These are phyloP conservation scores for Zaprionus taronus DNA, from an alignment of 1,140 invertebrate genomes.

Conservation along the genomic window DNA sequence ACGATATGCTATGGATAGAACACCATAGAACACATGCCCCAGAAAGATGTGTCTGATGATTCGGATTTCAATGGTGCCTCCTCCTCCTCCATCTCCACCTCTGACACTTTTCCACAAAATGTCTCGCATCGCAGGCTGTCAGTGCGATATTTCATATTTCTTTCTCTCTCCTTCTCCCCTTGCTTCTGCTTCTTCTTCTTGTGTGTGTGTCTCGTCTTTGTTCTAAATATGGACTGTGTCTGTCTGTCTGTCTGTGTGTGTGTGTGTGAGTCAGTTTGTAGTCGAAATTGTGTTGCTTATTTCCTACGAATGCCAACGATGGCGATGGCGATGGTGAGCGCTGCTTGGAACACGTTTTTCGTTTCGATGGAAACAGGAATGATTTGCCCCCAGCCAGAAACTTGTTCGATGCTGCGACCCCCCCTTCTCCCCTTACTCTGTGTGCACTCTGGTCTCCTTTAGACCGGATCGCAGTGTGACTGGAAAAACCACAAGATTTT, in stretches of 20 bases:
- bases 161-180: not conserved
- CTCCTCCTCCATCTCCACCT: slow-evolving; percentile 24
- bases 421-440: not conserved
- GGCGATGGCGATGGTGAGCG: slow-evolving; percentile 10
- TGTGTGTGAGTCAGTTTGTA: slow-evolving; percentile 27
- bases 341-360: slow-evolving; percentile 61
- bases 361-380: slow-evolving; percentile 57
- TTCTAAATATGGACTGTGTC: slow-evolving; percentile 66
- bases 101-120: slow-evolving; percentile 66
- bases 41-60: slow-evolving; percentile 38
- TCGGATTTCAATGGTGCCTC: slow-evolving; percentile 33
- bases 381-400: slow-evolving; percentile 45
- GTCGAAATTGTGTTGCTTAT: slow-evolving; percentile 9
- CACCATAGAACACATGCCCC: slow-evolving; percentile 43
- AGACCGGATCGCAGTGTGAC: slow-evolving; percentile 11
- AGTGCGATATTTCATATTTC: slow-evolving; percentile 56
- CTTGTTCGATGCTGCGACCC: slow-evolving; percentile 52
- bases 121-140: slow-evolving; percentile 66
- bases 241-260: slow-evolving; percentile 31
- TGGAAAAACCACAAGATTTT: slow-evolving; percentile 52
- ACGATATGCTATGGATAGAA: not conserved
- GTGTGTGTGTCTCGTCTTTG: slow-evolving; percentile 49
- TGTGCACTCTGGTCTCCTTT: slow-evolving; percentile 3
- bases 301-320: slow-evolving; percentile 56
- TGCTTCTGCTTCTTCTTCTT: not conserved